Percentiles rank a stretch among this genome's conserved stretches.
Conservation (phyloP, 2,888 invertebrate genomes). For the Phaonia tiefii region DNA sequence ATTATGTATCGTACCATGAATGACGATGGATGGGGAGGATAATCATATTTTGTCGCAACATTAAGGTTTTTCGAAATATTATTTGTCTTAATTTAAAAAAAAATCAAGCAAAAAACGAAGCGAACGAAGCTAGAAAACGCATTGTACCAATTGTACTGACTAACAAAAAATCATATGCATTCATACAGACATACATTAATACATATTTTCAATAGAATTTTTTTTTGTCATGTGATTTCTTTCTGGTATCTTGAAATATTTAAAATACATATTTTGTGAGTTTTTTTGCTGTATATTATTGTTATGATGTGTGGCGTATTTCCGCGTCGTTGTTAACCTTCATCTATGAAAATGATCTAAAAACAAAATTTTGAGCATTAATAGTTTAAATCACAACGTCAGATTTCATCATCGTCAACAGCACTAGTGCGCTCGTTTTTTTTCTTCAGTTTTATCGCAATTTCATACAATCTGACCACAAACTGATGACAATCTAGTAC, state of each 20-base stretch:
- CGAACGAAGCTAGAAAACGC: too few relatives aligned
- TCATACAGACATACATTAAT: too few relatives aligned
- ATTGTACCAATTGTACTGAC: too few relatives aligned
- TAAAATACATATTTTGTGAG: background rate
- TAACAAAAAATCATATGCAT: too few relatives aligned
- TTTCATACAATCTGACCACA: background rate
- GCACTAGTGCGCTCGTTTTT: background rate
- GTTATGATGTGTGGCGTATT: constrained; percentile 28
- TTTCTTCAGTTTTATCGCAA: constrained; percentile 5
- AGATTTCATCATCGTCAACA: constrained; percentile 14
- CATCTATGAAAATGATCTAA: constrained; percentile 51
- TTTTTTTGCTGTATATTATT: constrained; percentile 1
- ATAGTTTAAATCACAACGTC: constrained; percentile 4
- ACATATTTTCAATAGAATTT: background rate
- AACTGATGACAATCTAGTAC: background rate
- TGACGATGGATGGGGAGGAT: too few relatives aligned
- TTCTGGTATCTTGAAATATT: background rate
- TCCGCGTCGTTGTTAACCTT: constrained; percentile 60
- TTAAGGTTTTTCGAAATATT: constrained; percentile 11
- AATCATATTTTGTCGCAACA: too few relatives aligned
- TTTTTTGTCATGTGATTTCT: background rate
- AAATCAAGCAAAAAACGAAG: too few relatives aligned
- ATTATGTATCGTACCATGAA: too few relatives aligned
- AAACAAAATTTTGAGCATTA: constrained; percentile 12
- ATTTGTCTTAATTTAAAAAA: too few relatives aligned